These are phyloP conservation scores for Nematostella vectensis DNA, from an alignment of 92 coral and sea anemone species.

Conservation along the genomic window DNA sequence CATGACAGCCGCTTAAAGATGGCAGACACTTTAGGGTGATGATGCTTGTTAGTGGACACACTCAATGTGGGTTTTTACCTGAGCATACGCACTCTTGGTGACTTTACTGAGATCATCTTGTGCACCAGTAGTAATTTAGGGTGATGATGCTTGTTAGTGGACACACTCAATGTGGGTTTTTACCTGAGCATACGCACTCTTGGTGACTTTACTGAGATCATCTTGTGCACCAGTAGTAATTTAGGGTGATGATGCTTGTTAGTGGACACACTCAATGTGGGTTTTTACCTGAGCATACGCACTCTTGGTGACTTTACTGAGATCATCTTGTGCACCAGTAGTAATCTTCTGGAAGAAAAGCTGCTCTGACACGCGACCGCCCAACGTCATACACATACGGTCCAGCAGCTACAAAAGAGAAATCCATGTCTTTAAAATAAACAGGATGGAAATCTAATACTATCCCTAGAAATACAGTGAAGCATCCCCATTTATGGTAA, in stretches of 20 bases:
- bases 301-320: slow-evolving; percentile 95
- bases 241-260: no score
- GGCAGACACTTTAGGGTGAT: no score
- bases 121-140: slow-evolving; percentile 99
- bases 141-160: no score
- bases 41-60: no score
- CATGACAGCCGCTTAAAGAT: no score
- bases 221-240: slow-evolving; percentile 99
- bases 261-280: no score
- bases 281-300: slow-evolving; percentile 85
- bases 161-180: no score
- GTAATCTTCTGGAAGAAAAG: slow-evolving; percentile 92
- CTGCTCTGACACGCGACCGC: slow-evolving; percentile 98
- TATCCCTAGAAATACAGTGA: no score
- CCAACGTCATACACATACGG: slow-evolving; percentile 98
- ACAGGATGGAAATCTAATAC: no score
- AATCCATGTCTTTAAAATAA: background rate
- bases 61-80: no score
- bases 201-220: slow-evolving; percentile 92
- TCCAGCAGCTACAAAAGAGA: slow-evolving; percentile 58
- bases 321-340: slow-evolving; percentile 98
- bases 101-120: slow-evolving; percentile 97
- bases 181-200: slow-evolving; percentile 99
- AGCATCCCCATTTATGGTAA: no score
- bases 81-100: slow-evolving; percentile 95